These are phyloP conservation scores for Apomyelois bistriatella DNA, from an alignment of 2,888 invertebrate species.

Conservation along the genomic window DNA sequence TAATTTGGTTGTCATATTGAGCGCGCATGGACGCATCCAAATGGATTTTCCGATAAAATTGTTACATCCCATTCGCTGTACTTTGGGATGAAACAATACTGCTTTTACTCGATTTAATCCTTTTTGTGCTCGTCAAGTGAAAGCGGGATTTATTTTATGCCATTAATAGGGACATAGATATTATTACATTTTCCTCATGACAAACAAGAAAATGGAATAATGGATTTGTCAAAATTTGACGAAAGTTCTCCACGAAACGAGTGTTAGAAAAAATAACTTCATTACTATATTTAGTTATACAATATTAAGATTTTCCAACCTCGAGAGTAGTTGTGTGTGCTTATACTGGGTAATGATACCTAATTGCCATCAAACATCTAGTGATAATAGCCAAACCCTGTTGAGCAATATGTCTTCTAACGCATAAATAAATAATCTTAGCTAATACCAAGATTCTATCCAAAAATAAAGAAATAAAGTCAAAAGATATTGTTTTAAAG, in stretches of 20 bases:
- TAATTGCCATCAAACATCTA: too few species aligned
- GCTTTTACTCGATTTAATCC: slow-evolving; percentile 29
- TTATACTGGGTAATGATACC: too few species aligned
- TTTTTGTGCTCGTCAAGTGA: slow-evolving; percentile 29
- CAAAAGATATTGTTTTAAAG: neutral
- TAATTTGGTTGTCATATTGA: slow-evolving; percentile 71
- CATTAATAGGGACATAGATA: slow-evolving; percentile 11
- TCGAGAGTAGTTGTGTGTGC: too few species aligned
- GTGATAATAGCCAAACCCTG: too few species aligned
- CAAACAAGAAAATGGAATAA: neutral
- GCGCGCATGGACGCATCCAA: slow-evolving; percentile 63
- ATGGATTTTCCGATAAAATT: slow-evolving; percentile 74
- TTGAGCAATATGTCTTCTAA: too few species aligned
- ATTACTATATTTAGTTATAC: too few species aligned
- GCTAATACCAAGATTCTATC: too few species aligned
- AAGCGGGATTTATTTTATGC: slow-evolving; percentile 31
- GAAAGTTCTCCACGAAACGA: too few species aligned
- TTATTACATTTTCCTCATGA: neutral
- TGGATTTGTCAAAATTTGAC: neutral
- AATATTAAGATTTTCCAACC: too few species aligned
- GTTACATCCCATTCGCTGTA: slow-evolving; percentile 44
- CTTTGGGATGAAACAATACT: slow-evolving; percentile 26
- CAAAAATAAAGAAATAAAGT: too few species aligned
- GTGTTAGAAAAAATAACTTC: too few species aligned
- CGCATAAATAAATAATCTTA: too few species aligned